phyloP scores from a whole-genome alignment of 2,113 vertebrate genomes.

The Aptenodytes forsteri region DNA sequence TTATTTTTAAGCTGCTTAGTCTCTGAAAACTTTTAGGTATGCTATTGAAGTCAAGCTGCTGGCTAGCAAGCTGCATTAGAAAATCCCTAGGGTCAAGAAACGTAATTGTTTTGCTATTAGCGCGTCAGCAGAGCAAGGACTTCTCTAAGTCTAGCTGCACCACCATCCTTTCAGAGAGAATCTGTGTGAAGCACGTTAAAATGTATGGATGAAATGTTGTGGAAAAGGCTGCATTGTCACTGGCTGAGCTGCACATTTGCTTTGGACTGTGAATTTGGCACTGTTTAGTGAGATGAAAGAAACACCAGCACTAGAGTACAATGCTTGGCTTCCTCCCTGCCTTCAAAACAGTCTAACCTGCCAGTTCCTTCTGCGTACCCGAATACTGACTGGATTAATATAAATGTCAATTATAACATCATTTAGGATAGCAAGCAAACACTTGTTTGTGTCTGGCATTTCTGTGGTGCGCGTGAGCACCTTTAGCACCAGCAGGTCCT shows the following conservation, averaged over 20 bases:
- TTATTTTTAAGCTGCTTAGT: neutral
- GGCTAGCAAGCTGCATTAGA: neutral
- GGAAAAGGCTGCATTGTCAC: slow-evolving; percentile 8
- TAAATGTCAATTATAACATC: slow-evolving; percentile 31
- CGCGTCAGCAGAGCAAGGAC: neutral
- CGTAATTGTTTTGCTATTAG: neutral
- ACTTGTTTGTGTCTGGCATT: neutral
- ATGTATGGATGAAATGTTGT: slow-evolving; percentile 15
- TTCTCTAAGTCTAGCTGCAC: neutral
- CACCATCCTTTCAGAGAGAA: neutral
- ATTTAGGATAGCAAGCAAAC: neutral
- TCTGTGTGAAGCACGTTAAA: neutral
- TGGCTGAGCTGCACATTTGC: slow-evolving; percentile 10
- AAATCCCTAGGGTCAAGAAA: neutral
- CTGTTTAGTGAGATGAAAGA: neutral
- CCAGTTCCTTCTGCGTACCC: neutral
- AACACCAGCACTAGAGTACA: neutral
- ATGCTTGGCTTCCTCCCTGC: slow-evolving; percentile 18
- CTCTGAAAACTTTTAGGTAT: neutral
- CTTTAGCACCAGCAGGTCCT: neutral
- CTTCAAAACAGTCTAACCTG: slow-evolving; percentile 27
- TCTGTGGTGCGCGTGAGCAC: neutral
- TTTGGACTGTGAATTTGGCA: slow-evolving; percentile 51
- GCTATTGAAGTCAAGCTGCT: neutral
- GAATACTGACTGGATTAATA: slow-evolving; percentile 29